These are phyloP conservation scores for Acanthochromis polyacanthus DNA, from an alignment of 2,113 vertebrate genomes.

Conservation along the genomic window DNA sequence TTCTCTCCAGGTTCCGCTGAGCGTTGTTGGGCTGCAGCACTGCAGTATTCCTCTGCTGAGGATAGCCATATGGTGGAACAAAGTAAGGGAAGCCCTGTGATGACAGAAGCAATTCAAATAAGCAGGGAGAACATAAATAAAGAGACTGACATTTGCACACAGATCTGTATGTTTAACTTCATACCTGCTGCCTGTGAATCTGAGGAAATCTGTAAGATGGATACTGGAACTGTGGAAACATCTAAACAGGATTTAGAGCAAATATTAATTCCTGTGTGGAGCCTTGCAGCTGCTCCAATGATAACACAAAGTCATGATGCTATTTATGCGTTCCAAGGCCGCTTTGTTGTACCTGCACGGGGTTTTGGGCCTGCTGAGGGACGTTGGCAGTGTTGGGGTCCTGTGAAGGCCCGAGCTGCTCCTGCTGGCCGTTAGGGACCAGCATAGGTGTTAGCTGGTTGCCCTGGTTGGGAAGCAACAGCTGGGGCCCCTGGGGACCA, in stretches of 20 bases:
- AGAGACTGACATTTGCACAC: background rate
- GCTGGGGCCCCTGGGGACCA: conserved; percentile 71
- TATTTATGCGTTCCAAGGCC: background rate
- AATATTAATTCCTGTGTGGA: background rate
- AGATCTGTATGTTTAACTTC: conserved; percentile 10
- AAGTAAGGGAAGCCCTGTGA: conserved; percentile 80
- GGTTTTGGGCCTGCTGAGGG: conserved; percentile 73
- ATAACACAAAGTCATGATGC: background rate
- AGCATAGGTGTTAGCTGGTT: conserved; percentile 73
- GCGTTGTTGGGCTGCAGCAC: conserved; percentile 71
- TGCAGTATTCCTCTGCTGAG: conserved; percentile 73
- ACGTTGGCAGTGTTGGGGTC: conserved; percentile 69
- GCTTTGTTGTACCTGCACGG: conserved; percentile 74
- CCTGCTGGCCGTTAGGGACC: conserved; percentile 77
- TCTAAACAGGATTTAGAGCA: conserved; percentile 55
- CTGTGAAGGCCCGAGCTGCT: conserved; percentile 65
- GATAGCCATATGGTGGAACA: conserved; percentile 75
- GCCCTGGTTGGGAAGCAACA: conserved; percentile 77
- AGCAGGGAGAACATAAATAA: background rate
- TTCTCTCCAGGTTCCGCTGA: conserved; percentile 70
- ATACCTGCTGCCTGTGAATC: conserved; percentile 77
- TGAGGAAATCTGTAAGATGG: conserved; percentile 74
- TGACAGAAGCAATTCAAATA: background rate
- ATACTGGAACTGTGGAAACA: conserved; percentile 76
- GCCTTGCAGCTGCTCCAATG: background rate